A percentile compares a stretch with the other conserved stretches of the same genome.
phyloP scores from a whole-genome alignment of 2,888 invertebrate species.

The Geophilus truncorum region DNA sequence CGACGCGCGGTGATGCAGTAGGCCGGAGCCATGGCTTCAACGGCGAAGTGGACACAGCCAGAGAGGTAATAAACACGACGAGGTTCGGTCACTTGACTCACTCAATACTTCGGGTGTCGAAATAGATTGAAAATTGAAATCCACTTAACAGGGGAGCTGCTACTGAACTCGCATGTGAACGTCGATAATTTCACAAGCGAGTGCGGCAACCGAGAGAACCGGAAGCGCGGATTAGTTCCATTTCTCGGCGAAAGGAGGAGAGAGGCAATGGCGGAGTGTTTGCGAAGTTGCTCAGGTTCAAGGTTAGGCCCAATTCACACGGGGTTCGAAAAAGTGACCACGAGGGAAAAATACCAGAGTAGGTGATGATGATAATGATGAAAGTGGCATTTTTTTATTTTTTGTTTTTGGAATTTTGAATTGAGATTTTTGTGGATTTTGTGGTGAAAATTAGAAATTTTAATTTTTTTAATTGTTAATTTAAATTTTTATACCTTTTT shows the following conservation, averaged over 20 bases:
- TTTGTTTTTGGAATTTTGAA: no score
- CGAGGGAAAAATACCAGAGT: no score
- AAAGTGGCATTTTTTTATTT: no score
- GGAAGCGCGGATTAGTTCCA: neutral
- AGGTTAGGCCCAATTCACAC: neutral
- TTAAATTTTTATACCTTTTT: no score
- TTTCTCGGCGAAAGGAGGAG: neutral
- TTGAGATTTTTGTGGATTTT: no score
- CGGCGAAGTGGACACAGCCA: neutral
- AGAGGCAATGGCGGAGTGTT: no score
- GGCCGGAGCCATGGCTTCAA: conserved; percentile 5
- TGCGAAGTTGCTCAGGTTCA: conserved; percentile 1
- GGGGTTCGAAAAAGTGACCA: neutral
- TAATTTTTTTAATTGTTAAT: no score
- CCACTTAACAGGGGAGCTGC: no score
- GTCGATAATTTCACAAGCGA: neutral
- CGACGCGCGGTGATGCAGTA: neutral
- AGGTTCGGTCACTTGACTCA: neutral
- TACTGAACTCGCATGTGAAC: neutral
- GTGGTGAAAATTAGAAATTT: no score
- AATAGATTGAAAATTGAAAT: no score
- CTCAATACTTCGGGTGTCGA: neutral
- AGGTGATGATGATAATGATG: no score
- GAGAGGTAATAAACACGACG: neutral
- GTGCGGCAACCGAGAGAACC: neutral